A percentile compares a stretch with the other conserved stretches of the same genome.
phyloP scores from a whole-genome alignment of 2,797 vertebrate species.

The Tenualosa ilisha region DNA sequence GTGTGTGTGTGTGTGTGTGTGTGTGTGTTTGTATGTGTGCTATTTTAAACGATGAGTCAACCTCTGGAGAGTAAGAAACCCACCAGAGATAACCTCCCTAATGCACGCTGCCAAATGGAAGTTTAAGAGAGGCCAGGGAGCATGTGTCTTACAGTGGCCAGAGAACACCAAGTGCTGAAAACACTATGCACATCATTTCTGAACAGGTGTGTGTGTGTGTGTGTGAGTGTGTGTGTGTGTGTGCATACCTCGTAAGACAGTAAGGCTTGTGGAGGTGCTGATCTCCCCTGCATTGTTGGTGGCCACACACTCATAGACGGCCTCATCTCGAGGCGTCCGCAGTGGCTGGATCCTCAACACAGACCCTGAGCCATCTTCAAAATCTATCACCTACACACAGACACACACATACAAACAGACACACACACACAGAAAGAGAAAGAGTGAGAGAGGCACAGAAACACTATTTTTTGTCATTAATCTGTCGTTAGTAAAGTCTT shows the following conservation, averaged over 20 bases:
- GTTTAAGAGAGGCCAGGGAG: not conserved
- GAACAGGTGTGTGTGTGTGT: not conserved
- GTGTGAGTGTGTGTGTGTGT: not conserved
- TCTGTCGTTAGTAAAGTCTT: no score
- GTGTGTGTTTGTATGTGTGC: not conserved
- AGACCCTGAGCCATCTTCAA: constrained; percentile 97
- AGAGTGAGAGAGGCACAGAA: not conserved
- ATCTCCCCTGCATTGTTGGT: constrained; percentile 93
- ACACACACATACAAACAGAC: not conserved
- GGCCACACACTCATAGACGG: constrained; percentile 96
- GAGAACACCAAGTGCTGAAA: not conserved
- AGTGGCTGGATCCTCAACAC: constrained; percentile 97
- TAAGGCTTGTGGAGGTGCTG: constrained; percentile 90
- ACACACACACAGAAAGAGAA: not conserved
- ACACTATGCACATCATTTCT: not conserved
- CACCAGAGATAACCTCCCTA: constrained; percentile 2
- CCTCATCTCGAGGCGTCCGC: constrained; percentile 93
- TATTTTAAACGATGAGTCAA: constrained; percentile 20
- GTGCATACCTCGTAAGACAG: constrained; percentile 89
- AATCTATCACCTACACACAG: constrained; percentile 89
- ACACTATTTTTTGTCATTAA: no score
- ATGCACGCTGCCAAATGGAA: not conserved
- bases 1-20: constrained; percentile 17
- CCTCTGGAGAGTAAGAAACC: not conserved
- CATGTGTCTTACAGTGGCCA: not conserved